Evolutionary conservation across 1,140 invertebrate genomes (phyloP).

Genomic region (Choristoneura fumiferana): DNA sequence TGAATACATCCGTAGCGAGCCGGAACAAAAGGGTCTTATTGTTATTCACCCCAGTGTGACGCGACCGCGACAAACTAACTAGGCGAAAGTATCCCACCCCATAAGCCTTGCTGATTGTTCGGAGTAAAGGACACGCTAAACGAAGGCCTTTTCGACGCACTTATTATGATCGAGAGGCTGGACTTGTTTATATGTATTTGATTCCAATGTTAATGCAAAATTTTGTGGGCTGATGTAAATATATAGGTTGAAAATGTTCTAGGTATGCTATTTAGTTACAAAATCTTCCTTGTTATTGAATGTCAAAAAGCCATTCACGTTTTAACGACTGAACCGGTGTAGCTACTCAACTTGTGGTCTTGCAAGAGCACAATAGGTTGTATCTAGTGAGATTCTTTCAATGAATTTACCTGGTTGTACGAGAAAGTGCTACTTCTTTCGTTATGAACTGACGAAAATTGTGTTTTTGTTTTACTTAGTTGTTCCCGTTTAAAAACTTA

Average conservation of each 20-base stretch:
- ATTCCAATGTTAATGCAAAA: not conserved
- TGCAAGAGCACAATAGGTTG: too few species aligned
- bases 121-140: constrained; percentile 12
- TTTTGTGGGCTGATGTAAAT: not conserved
- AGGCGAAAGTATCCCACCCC: constrained; percentile 33
- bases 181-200: not conserved
- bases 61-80: constrained; percentile 53
- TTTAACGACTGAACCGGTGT: too few species aligned
- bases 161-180: not conserved
- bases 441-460: too few species aligned
- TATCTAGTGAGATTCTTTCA: too few species aligned
- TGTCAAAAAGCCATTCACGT: too few species aligned
- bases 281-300: too few species aligned
- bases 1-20: constrained; percentile 59
- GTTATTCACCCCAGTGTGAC: constrained; percentile 66
- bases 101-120: constrained; percentile 48
- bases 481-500: too few species aligned
- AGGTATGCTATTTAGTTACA: too few species aligned
- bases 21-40: constrained; percentile 70
- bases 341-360: too few species aligned
- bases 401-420: too few species aligned
- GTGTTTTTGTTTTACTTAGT: too few species aligned
- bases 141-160: constrained; percentile 6
- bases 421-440: too few species aligned
- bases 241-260: not conserved